phyloP scores from a whole-genome alignment of 2,888 invertebrate genomes.

The Agelastica alni region DNA sequence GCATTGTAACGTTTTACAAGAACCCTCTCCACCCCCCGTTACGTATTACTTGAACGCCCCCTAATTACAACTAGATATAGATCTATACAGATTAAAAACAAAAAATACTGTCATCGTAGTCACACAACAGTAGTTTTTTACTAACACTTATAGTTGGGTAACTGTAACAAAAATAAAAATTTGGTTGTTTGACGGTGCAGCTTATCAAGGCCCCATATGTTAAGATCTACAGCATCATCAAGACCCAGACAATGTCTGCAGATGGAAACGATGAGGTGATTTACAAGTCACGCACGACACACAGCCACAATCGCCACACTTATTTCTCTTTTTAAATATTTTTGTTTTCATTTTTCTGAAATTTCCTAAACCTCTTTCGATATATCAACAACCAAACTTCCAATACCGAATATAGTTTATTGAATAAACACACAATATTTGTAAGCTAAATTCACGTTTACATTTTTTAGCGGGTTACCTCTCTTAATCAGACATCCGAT shows the following conservation, averaged over 20 bases:
- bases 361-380: not conserved
- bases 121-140: not conserved
- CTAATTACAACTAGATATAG: too few relatives aligned
- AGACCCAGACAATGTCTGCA: slow-evolving; percentile 83
- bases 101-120: slow-evolving; percentile 3
- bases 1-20: too few relatives aligned
- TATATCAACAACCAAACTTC: slow-evolving; percentile 3
- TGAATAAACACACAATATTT: too few relatives aligned
- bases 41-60: too few relatives aligned
- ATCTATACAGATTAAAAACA: too few relatives aligned
- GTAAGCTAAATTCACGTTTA: too few relatives aligned
- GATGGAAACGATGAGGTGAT: slow-evolving; percentile 61
- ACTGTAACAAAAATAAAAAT: slow-evolving; percentile 20
- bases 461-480: too few relatives aligned
- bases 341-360: slow-evolving; percentile 9
- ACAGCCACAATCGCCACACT: slow-evolving; percentile 39
- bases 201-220: slow-evolving; percentile 96
- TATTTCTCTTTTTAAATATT: slow-evolving; percentile 12
- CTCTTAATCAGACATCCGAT: too few relatives aligned
- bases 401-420: not conserved
- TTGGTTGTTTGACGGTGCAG: slow-evolving; percentile 60
- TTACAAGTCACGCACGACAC: slow-evolving; percentile 27
- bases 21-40: too few relatives aligned
- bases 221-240: slow-evolving; percentile 95
- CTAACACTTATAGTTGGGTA: slow-evolving; percentile 9